Conservation (phyloP, 2,113 vertebrate genomes). For the Antigone vipio region DNA sequence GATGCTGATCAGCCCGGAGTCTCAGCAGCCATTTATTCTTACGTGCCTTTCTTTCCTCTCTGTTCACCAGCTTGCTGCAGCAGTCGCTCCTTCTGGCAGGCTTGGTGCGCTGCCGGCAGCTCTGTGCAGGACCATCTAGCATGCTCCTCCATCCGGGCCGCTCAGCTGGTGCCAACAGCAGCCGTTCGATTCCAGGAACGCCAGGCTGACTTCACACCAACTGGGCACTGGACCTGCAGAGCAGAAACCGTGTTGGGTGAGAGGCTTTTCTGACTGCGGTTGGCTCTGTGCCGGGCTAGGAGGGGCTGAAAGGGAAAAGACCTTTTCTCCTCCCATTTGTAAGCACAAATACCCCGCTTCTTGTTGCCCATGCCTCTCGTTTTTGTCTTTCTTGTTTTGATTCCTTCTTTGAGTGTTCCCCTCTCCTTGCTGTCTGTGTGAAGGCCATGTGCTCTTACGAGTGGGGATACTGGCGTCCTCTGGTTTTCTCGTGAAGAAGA, state of each 20-base stretch:
- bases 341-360: background rate
- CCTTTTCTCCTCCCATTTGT: background rate
- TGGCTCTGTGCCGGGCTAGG: background rate
- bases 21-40: background rate
- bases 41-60: background rate
- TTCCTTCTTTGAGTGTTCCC: background rate
- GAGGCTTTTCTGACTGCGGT: background rate
- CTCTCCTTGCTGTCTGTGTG: background rate
- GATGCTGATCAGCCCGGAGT: fast-evolving
- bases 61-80: background rate
- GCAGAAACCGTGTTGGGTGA: background rate
- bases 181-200: background rate
- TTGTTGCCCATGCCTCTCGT: fast-evolving
- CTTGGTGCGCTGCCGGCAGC: background rate
- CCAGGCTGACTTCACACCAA: background rate
- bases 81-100: background rate
- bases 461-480: background rate
- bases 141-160: background rate
- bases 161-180: background rate
- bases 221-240: background rate
- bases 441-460: background rate
- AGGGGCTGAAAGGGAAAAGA: background rate
- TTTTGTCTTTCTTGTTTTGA: background rate
- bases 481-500: background rate
- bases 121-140: background rate